phyloP scores from a whole-genome alignment of 1,140 invertebrate genomes.

The Trachymyrmex septentrionalis region DNA sequence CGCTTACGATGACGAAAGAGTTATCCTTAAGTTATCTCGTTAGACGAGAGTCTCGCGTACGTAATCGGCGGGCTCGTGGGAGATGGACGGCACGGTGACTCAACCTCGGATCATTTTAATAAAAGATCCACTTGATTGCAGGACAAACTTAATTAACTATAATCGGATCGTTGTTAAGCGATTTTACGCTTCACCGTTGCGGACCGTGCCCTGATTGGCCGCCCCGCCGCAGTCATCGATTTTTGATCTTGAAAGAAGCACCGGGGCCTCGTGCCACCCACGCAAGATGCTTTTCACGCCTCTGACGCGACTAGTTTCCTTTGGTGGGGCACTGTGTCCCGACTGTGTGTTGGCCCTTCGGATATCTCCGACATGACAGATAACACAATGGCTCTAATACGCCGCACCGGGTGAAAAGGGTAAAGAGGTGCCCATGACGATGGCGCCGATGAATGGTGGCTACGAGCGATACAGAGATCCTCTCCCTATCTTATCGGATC shows the following conservation, averaged over 20 bases:
- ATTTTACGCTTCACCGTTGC: background rate
- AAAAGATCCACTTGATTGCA: slow-evolving; percentile 23
- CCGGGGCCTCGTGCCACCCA: slow-evolving; percentile 77
- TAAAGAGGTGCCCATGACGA: slow-evolving; percentile 76
- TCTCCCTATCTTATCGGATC: slow-evolving; percentile 81
- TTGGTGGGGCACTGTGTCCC: slow-evolving; percentile 72
- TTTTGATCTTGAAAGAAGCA: slow-evolving; percentile 50
- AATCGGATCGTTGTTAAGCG: background rate
- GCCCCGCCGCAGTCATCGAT: slow-evolving; percentile 29
- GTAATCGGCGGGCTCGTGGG: slow-evolving; percentile 1
- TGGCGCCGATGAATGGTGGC: slow-evolving; percentile 76
- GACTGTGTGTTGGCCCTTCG: slow-evolving; percentile 80
- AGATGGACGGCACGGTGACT: background rate
- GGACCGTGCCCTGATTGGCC: background rate
- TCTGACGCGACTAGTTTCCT: slow-evolving; percentile 80
- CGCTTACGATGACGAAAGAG: slow-evolving; percentile 47
- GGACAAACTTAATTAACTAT: slow-evolving; percentile 34
- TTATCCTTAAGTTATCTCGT: too few species aligned
- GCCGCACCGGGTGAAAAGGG: slow-evolving; percentile 79
- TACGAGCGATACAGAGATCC: slow-evolving; percentile 54
- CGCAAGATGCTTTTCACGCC: slow-evolving; percentile 79
- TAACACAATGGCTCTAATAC: slow-evolving; percentile 83
- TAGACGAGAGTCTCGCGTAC: slow-evolving; percentile 1
- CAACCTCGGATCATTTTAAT: slow-evolving; percentile 22
- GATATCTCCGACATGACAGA: slow-evolving; percentile 81